Base-by-base conservation (phyloP, 2,797 vertebrate species). In the Percopsis omiscomaycus region DNA sequence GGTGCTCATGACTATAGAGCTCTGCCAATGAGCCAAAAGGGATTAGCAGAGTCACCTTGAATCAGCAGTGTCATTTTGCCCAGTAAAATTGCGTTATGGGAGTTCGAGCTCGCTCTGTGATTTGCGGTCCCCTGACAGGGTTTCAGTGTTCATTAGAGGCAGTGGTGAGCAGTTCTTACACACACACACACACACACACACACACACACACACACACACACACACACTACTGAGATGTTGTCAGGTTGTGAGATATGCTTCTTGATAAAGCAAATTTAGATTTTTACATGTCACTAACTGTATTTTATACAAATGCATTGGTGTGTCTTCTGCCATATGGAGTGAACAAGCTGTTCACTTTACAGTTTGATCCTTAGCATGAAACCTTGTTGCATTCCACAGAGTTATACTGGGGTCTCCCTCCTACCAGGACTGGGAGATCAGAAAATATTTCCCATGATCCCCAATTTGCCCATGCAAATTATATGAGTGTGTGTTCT, bases 71-170 rank as follows among this genome's bases (percentile, higher is more conserved):
- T 86, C 82, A 72, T 88, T 86, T 86, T 87, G 75, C 68, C 68
- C 68, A 79, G 84, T 86, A 85, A 91, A 89, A 90, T 83, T 87
- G 80, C 86, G 87, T 90, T 89, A 91, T 83, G 81, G 82, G 82
- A 87, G 79, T 84, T 71, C 75, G 86, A 83, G 75, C 78, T 61
- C 69, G 86, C 63, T 73, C 81, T 74, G 84, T 89, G 87, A 90
- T 91, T 88, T 89, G 88, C 90, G 83, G 87, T 82, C 84, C 83
- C 86, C 77, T 89, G 90, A 88, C 87, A 88, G 84, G 84, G 72
- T 85, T 89, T 91, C 88, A 89, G 67, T 84, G 83, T 88, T 89
- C 88, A 90, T 91, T 89, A 90, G 76, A 68, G 84, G 55, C 82
- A 80, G 60, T 79, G 71, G 74, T 64, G 78, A 87, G 80, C 77